Conservation (phyloP, 2,113 vertebrate species). For the Gracilinanus agilis region DNA sequence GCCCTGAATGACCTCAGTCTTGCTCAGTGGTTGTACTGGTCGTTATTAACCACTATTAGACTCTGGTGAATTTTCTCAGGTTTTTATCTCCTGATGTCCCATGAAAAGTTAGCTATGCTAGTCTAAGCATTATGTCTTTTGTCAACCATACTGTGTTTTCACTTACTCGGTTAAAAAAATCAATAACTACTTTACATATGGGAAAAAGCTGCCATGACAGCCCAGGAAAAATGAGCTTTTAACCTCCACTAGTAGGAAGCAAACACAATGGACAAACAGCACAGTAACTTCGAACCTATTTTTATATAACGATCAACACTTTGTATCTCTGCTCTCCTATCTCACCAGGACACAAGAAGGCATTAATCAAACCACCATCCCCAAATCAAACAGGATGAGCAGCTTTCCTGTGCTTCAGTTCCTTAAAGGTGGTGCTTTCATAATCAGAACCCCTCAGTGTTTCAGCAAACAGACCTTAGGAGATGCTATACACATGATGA, state of each 20-base stretch:
- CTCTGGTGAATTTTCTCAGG: constrained; percentile 41
- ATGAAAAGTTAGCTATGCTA: constrained; percentile 22
- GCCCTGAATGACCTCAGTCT: constrained; percentile 7
- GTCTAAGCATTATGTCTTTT: constrained; percentile 10
- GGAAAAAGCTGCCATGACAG: constrained; percentile 54
- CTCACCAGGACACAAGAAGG: constrained; percentile 2
- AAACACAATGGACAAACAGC: neutral
- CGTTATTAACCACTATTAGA: fast-evolving
- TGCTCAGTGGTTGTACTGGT: fast-evolving
- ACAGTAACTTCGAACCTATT: neutral
- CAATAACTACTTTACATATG: constrained; percentile 50
- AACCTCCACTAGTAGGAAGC: constrained; percentile 47
- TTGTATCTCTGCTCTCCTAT: neutral
- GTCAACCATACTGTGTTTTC: constrained; percentile 38
- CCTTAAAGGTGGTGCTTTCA: too few species aligned
- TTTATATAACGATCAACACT: constrained; percentile 43
- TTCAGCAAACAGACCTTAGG: too few species aligned
- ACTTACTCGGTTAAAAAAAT: constrained; percentile 14
- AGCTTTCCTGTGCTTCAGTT: too few species aligned
- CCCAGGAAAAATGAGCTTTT: neutral
- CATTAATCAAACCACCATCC: neutral
- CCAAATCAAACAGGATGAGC: too few species aligned
- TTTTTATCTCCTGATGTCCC: constrained; percentile 4
- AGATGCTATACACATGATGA: too few species aligned
- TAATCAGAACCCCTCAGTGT: too few species aligned